These are phyloP conservation scores for Drosophila mercatorum DNA, from an alignment of 2,888 invertebrate species.

Conservation along the genomic window DNA sequence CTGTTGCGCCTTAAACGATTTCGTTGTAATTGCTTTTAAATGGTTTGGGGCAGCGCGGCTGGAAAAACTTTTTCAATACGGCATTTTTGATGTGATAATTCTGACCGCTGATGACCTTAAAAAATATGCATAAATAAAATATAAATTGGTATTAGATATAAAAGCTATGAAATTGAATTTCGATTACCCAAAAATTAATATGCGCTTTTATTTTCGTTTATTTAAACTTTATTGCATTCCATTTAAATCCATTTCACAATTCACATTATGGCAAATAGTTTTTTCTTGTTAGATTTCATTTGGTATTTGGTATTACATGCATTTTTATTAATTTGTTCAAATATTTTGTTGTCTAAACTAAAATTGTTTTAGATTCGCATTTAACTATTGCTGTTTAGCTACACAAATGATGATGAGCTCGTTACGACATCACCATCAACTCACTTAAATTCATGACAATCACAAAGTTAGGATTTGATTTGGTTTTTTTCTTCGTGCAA, in stretches of 20 bases:
- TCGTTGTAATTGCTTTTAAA: constrained; percentile 60
- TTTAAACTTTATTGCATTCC: constrained; percentile 47
- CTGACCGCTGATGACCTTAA: background rate
- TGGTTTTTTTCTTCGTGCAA: constrained; percentile 28
- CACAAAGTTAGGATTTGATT: constrained; percentile 76
- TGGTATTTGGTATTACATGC: constrained; percentile 17
- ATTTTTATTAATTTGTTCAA: constrained; percentile 24
- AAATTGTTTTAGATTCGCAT: constrained; percentile 33
- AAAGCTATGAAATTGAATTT: constrained; percentile 19
- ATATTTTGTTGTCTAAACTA: constrained; percentile 60
- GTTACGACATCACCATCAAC: constrained; percentile 36
- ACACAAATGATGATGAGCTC: constrained; percentile 33
- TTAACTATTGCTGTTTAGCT: constrained; percentile 54
- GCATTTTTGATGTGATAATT: background rate
- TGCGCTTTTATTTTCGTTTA: constrained; percentile 36
- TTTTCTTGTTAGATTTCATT: constrained; percentile 1
- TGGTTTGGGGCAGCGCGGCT: constrained; percentile 24
- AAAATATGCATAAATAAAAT: background rate
- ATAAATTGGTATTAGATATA: background rate
- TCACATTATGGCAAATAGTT: constrained; percentile 36
- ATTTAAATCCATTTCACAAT: constrained; percentile 55
- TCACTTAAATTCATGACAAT: constrained; percentile 76
- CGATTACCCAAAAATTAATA: background rate
- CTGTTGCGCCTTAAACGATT: constrained; percentile 35
- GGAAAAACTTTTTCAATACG: constrained; percentile 4